phyloP scores from a whole-genome alignment of 92 coral and sea anemone genomes.

The Porites divaricata region DNA sequence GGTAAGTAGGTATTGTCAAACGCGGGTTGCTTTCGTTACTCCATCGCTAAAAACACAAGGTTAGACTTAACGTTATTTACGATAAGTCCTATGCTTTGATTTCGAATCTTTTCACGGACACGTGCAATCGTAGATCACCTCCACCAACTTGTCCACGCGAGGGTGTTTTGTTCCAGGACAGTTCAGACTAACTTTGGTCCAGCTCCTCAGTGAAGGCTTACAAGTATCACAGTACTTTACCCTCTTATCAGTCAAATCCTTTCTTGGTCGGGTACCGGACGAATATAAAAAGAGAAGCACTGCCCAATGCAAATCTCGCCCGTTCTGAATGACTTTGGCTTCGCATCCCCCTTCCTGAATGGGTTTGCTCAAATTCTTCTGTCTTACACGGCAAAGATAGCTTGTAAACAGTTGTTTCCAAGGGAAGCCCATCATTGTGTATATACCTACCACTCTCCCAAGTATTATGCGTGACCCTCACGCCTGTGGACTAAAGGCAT shows the following conservation, averaged over 20 bases:
- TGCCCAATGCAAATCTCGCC: conserved; percentile 75
- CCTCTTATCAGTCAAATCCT: conserved; percentile 20
- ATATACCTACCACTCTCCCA: too few species aligned
- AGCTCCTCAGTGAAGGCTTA: conserved; percentile 70
- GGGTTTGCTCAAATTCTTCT: conserved; percentile 46
- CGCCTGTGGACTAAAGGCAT: too few species aligned
- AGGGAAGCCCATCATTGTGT: too few species aligned
- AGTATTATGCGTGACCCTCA: too few species aligned
- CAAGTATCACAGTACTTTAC: conserved; percentile 68
- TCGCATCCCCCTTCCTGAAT: conserved; percentile 66
- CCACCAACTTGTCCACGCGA: conserved; percentile 72
- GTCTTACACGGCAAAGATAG: conserved; percentile 44
- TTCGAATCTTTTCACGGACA: conserved; percentile 18
- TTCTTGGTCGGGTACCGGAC: conserved; percentile 56
- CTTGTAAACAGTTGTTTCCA: too few species aligned
- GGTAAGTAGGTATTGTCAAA: too few species aligned
- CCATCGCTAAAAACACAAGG: too few species aligned
- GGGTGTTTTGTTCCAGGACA: conserved; percentile 36
- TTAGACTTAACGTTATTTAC: too few species aligned
- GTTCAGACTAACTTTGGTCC: conserved; percentile 65
- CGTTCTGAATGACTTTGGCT: conserved; percentile 51
- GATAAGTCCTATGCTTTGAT: not conserved
- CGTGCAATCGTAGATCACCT: conserved; percentile 64
- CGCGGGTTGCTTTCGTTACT: too few species aligned
- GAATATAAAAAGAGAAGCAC: conserved; percentile 59